Evolutionary conservation across 1,140 invertebrate genomes (phyloP).

Genomic region (Drosophila nigrodunni): DNA sequence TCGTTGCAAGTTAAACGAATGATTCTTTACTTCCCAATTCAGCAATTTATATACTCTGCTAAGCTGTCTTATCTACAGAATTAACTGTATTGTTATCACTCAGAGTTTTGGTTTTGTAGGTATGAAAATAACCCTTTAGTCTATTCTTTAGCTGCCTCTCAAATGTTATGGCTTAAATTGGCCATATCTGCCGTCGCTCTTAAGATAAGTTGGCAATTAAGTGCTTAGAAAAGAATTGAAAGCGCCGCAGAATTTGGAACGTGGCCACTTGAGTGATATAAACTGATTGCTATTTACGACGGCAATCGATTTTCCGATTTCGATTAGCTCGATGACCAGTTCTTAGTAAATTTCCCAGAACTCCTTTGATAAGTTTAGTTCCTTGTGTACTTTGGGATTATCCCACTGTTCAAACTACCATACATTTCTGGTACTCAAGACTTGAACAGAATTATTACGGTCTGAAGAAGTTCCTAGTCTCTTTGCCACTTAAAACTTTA

Average conservation of each 20-base stretch:
- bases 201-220: slow-evolving; percentile 49
- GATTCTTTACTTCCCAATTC: slow-evolving; percentile 9
- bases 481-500: background rate
- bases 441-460: too few species aligned
- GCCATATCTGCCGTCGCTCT: slow-evolving; percentile 6
- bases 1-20: slow-evolving; percentile 57
- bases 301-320: slow-evolving; percentile 7
- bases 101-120: slow-evolving; percentile 7
- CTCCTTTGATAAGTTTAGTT: background rate
- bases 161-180: background rate
- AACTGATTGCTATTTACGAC: slow-evolving; percentile 47
- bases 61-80: slow-evolving; percentile 16
- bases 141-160: background rate
- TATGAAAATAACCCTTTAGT: background rate
- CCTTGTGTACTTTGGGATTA: too few species aligned
- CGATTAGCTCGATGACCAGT: background rate
- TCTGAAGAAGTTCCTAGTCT: too few species aligned
- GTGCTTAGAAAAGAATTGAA: slow-evolving; percentile 39
- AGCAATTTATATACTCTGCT: slow-evolving; percentile 42
- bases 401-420: too few species aligned
- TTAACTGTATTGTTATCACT: slow-evolving; percentile 7
- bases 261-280: slow-evolving; percentile 24
- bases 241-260: slow-evolving; percentile 20
- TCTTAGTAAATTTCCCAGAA: background rate
- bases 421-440: too few species aligned